A percentile compares a stretch with the other conserved stretches of the same genome.
Evolutionary conservation across 2,888 invertebrate genomes (phyloP).

Genomic region (Iselma pallidipennis): DNA sequence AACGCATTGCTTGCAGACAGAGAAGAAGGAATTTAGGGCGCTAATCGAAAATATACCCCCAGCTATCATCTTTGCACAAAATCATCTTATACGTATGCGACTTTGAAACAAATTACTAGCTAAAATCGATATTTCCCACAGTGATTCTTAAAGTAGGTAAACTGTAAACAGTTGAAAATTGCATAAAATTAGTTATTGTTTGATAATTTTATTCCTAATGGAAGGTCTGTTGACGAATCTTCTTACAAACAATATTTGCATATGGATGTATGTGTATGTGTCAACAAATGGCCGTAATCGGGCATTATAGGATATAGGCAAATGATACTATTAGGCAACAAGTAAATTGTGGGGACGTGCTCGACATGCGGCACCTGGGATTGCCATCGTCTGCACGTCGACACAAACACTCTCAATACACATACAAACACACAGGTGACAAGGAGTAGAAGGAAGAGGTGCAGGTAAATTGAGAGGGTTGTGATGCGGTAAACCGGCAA

Average conservation of each 20-base stretch:
- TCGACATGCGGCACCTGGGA: slow-evolving; percentile 34
- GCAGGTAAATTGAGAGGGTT: slow-evolving; percentile 36
- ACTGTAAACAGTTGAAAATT: no score
- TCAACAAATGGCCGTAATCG: slow-evolving; percentile 14
- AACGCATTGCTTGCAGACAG: slow-evolving; percentile 1
- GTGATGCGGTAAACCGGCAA: slow-evolving; percentile 41
- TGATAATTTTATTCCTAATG: no score
- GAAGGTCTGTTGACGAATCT: no score
- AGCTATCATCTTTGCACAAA: neutral
- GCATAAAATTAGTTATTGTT: no score
- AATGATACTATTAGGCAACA: slow-evolving; percentile 36
- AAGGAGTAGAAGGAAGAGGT: slow-evolving; percentile 23
- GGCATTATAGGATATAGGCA: slow-evolving; percentile 21
- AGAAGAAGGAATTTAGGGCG: neutral
- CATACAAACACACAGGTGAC: slow-evolving; percentile 28
- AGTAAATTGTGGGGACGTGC: slow-evolving; percentile 38
- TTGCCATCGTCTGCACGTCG: slow-evolving; percentile 28
- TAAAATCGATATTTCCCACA: no score
- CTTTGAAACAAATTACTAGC: no score
- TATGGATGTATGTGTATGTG: neutral
- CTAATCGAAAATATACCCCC: neutral
- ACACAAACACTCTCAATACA: slow-evolving; percentile 1
- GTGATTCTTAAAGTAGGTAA: no score
- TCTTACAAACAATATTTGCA: neutral
- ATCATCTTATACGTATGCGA: no score